Conservation (phyloP, 2,888 invertebrate genomes). For the Gastrophysa polygoni region DNA sequence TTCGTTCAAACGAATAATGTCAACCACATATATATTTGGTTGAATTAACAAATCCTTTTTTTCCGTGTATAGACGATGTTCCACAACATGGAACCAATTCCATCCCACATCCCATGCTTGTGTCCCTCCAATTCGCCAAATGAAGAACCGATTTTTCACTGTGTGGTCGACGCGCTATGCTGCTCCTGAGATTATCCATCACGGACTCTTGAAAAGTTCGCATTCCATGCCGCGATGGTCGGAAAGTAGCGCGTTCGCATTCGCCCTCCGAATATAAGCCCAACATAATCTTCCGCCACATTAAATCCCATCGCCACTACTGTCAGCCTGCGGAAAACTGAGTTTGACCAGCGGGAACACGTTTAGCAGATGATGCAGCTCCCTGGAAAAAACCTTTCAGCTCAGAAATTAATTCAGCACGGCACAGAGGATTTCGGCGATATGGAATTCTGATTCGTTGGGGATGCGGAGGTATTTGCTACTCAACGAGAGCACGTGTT, state of each 20-base stretch:
- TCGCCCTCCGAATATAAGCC: neutral
- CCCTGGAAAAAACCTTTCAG: slow-evolving; percentile 28
- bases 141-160: too few relatives aligned
- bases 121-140: too few relatives aligned
- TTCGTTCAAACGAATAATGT: too few relatives aligned
- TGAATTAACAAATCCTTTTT: too few relatives aligned
- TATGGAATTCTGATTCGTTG: slow-evolving; percentile 17
- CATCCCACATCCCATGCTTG: too few relatives aligned
- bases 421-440: slow-evolving; percentile 14
- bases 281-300: neutral
- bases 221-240: neutral
- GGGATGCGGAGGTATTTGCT: too few relatives aligned
- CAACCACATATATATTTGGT: too few relatives aligned
- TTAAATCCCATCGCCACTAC: neutral
- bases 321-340: neutral
- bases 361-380: slow-evolving; percentile 9
- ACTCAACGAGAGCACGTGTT: neutral
- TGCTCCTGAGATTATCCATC: neutral
- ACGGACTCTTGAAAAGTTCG: neutral
- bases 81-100: too few relatives aligned
- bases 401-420: slow-evolving; percentile 26
- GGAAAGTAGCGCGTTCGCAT: neutral
- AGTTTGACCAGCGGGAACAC: slow-evolving; percentile 6
- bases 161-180: too few relatives aligned
- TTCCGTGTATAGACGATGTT: too few relatives aligned